Evolutionary conservation across 2,888 invertebrate genomes (phyloP).

Genomic region (Lysandra coridon): DNA sequence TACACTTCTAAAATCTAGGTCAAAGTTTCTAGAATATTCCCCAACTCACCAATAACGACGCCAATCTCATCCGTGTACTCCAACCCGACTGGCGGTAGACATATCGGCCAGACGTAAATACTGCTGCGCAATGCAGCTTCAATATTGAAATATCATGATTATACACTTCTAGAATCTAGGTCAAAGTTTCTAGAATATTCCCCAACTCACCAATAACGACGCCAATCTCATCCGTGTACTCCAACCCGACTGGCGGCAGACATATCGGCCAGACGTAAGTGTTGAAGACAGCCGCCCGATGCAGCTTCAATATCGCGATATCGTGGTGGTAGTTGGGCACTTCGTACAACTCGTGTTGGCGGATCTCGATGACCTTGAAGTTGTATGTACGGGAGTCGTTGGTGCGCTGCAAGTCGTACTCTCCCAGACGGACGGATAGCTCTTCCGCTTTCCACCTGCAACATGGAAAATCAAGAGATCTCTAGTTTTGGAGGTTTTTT

Average conservation of each 20-base stretch:
- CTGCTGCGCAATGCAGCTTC: conserved; percentile 67
- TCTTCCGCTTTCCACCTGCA: conserved; percentile 80
- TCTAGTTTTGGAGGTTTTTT: background rate
- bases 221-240: conserved; percentile 82
- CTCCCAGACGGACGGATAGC: conserved; percentile 87
- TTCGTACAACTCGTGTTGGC: conserved; percentile 85
- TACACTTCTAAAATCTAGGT: no score
- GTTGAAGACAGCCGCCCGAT: conserved; percentile 84
- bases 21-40: background rate
- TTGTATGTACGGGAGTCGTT: conserved; percentile 87
- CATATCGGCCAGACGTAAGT: conserved; percentile 92
- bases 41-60: conserved; percentile 82
- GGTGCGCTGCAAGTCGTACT: conserved; percentile 85
- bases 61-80: conserved; percentile 82
- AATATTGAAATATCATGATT: no score
- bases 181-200: background rate
- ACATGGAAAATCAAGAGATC: background rate
- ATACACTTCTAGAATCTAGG: no score
- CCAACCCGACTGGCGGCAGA: conserved; percentile 84
- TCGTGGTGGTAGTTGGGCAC: conserved; percentile 86
- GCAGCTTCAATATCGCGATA: conserved; percentile 86
- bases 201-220: conserved; percentile 82
- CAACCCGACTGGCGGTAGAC: conserved; percentile 85
- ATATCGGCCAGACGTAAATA: conserved; percentile 91
- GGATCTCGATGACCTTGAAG: conserved; percentile 83